Conservation (phyloP, 2,888 invertebrate genomes). For the Allacma fusca region DNA sequence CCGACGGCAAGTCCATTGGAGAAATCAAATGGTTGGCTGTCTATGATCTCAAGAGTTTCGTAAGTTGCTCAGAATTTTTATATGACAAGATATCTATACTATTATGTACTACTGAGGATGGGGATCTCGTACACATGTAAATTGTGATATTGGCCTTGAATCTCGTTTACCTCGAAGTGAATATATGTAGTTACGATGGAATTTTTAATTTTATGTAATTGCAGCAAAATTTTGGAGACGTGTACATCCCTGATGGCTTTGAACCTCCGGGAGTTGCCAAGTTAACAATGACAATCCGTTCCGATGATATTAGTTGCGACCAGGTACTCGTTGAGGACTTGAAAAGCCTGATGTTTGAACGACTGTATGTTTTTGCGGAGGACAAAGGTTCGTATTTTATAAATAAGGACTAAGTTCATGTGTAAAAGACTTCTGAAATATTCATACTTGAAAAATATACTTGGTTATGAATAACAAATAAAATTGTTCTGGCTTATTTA, state of each 20-base stretch:
- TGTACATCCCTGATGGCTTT: slow-evolving; percentile 88
- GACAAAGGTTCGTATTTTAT: slow-evolving; percentile 47
- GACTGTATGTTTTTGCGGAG: slow-evolving; percentile 67
- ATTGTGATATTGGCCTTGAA: too few species aligned
- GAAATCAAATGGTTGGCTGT: slow-evolving; percentile 90
- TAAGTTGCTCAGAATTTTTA: slow-evolving; percentile 63
- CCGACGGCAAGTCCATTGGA: slow-evolving; percentile 84
- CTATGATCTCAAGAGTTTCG: slow-evolving; percentile 83
- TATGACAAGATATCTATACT: too few species aligned
- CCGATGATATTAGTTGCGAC: slow-evolving; percentile 75
- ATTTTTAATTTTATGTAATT: slow-evolving; percentile 3
- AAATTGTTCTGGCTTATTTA: slow-evolving; percentile 31
- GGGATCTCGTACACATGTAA: too few species aligned
- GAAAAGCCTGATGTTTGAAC: slow-evolving; percentile 77
- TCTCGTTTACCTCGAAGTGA: too few species aligned
- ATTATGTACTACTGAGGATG: too few species aligned
- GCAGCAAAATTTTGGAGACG: slow-evolving; percentile 84
- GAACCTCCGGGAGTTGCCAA: slow-evolving; percentile 80
- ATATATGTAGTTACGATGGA: too few species aligned
- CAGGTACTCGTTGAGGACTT: slow-evolving; percentile 81
- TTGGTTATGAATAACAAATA: too few species aligned
- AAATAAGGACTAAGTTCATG: too few species aligned
- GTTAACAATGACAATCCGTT: slow-evolving; percentile 71
- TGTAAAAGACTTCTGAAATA: too few species aligned
- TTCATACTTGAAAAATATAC: too few species aligned